These are phyloP conservation scores for Nyleta sp. DNA, from an alignment of 2,888 invertebrate species.

Conservation along the genomic window DNA sequence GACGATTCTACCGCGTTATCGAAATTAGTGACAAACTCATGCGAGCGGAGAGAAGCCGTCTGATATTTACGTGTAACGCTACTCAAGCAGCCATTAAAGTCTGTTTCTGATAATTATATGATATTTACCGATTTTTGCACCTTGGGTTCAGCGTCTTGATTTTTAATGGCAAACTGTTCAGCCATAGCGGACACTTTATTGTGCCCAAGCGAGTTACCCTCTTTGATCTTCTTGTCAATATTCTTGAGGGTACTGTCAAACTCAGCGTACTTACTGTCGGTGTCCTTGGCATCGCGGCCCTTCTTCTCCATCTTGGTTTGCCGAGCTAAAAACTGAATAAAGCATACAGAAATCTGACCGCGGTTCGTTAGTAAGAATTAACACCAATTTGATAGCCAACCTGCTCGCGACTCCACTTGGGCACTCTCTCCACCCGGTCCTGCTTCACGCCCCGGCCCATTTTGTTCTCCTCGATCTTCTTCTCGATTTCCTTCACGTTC, in stretches of 20 bases:
- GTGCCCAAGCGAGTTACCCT: conserved; percentile 88
- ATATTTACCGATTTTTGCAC: conserved; percentile 85
- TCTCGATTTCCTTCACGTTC: conserved; percentile 95
- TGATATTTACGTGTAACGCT: background rate
- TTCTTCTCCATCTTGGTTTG: conserved; percentile 88
- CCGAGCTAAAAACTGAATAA: conserved; percentile 85
- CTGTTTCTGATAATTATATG: background rate
- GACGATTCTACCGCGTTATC: no score
- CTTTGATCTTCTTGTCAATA: conserved; percentile 89
- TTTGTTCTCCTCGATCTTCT: conserved; percentile 92
- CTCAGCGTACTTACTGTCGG: conserved; percentile 87
- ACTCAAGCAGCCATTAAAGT: background rate
- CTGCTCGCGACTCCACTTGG: conserved; percentile 95
- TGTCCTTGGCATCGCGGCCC: conserved; percentile 85
- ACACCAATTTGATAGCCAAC: conserved; percentile 81
- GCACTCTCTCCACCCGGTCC: conserved; percentile 87
- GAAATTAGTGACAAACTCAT: conserved; percentile 33
- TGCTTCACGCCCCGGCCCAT: conserved; percentile 86
- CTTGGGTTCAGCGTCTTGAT: conserved; percentile 84
- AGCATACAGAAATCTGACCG: conserved; percentile 78
- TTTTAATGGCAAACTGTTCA: conserved; percentile 87
- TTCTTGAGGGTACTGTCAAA: conserved; percentile 89
- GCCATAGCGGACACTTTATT: conserved; percentile 94
- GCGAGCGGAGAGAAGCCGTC: conserved; percentile 9
- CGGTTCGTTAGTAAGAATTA: no score